A percentile compares a stretch with the other conserved stretches of the same genome.
Evolutionary conservation across 2,888 invertebrate species (phyloP).

Genomic region (Rhingia rostrata): DNA sequence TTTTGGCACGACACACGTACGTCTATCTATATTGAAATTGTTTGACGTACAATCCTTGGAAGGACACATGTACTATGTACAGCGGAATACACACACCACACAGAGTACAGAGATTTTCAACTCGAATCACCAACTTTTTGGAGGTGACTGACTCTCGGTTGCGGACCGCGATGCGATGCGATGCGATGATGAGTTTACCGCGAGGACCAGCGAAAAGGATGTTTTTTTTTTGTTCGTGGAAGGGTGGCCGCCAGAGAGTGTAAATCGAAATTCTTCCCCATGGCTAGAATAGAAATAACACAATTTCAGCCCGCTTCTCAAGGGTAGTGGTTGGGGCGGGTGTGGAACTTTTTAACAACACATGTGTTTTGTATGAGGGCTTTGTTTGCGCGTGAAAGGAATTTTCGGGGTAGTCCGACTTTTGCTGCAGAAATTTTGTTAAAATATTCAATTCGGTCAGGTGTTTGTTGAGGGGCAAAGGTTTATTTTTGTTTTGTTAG

Average conservation of each 20-base stretch:
- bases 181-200: slow-evolving; percentile 62
- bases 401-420: slow-evolving; percentile 60
- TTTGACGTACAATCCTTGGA: slow-evolving; percentile 54
- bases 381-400: slow-evolving; percentile 73
- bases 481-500: slow-evolving; percentile 13
- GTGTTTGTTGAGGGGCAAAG: slow-evolving; percentile 51
- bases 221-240: neutral
- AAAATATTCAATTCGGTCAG: slow-evolving; percentile 74
- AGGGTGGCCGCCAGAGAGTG: slow-evolving; percentile 26
- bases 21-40: slow-evolving; percentile 65
- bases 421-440: slow-evolving; percentile 53
- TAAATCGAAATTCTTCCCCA: slow-evolving; percentile 72
- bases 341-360: slow-evolving; percentile 44
- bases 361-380: slow-evolving; percentile 66
- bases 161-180: neutral
- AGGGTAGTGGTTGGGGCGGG: slow-evolving; percentile 21
- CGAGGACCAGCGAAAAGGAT: slow-evolving; percentile 66
- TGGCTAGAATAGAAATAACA: slow-evolving; percentile 71
- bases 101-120: slow-evolving; percentile 20
- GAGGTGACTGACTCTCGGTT: neutral
- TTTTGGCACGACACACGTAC: slow-evolving; percentile 45
- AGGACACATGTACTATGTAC: slow-evolving; percentile 15
- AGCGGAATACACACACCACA: slow-evolving; percentile 37
- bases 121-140: slow-evolving; percentile 24
- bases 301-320: slow-evolving; percentile 29